A percentile compares a stretch with the other conserved stretches of the same genome.
These are phyloP conservation scores for Neopelma chrysocephalum DNA, from an alignment of 2,797 vertebrate species.

Conservation along the genomic window DNA sequence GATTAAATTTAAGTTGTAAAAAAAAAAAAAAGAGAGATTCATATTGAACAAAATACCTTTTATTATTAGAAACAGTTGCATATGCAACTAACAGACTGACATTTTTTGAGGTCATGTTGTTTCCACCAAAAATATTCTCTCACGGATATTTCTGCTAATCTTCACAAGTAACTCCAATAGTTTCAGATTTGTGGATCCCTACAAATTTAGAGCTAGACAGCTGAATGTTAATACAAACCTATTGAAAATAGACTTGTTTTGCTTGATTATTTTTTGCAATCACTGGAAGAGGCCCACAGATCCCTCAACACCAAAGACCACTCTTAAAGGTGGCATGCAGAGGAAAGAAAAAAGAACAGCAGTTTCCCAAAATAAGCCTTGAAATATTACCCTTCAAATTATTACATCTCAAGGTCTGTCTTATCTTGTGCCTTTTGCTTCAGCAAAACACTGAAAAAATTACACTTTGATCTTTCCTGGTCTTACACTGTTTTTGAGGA, in stretches of 20 bases:
- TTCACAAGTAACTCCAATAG: not conserved
- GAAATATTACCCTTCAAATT: not conserved
- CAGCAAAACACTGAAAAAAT: not conserved
- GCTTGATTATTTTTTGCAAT: not conserved
- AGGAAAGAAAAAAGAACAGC: not conserved
- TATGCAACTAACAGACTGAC: not conserved
- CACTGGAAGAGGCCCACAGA: not conserved
- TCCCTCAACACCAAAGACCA: not conserved
- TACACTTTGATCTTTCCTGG: not conserved
- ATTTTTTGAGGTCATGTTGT: not conserved
- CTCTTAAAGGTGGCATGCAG: not conserved
- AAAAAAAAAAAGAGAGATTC: not conserved
- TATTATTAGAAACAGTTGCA: not conserved
- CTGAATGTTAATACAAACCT: conserved; percentile 7
- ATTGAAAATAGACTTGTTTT: not conserved
- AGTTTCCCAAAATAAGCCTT: not conserved
- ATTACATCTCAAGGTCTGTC: not conserved
- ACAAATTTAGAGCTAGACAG: conserved; percentile 40
- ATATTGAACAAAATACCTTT: not conserved
- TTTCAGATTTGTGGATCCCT: not conserved
- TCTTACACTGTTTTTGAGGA: not conserved
- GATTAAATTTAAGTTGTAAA: not conserved
- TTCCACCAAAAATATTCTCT: not conserved
- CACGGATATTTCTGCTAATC: not conserved
- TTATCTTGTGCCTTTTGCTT: not conserved